A percentile compares a stretch with the other conserved stretches of the same genome.
Conservation (phyloP, 2,888 invertebrate genomes). For the Drosophila mettleri region DNA sequence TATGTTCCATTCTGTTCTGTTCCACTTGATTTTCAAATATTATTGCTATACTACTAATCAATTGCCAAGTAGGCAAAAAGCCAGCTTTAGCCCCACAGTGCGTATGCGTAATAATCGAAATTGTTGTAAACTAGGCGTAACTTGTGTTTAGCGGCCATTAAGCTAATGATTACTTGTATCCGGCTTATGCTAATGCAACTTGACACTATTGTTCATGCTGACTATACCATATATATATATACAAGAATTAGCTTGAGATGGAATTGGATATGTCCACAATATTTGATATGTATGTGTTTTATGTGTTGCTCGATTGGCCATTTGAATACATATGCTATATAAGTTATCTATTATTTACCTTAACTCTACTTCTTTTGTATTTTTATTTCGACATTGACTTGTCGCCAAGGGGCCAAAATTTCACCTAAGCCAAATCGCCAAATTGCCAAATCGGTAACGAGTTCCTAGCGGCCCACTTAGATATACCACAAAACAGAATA, state of each 20-base stretch:
- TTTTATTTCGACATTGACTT: slow-evolving; percentile 28
- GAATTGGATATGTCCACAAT: slow-evolving; percentile 22
- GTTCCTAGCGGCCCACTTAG: slow-evolving; percentile 19
- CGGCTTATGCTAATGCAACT: slow-evolving; percentile 46
- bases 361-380: slow-evolving; percentile 14
- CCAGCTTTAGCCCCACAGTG: slow-evolving; percentile 40
- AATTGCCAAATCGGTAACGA: slow-evolving; percentile 25
- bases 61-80: slow-evolving; percentile 22
- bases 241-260: slow-evolving; percentile 56
- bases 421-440: slow-evolving; percentile 17
- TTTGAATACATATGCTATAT: slow-evolving; percentile 12
- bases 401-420: slow-evolving; percentile 24
- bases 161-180: slow-evolving; percentile 6
- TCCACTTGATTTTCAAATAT: slow-evolving; percentile 28
- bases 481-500: slow-evolving; percentile 25
- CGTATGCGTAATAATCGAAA: slow-evolving; percentile 46
- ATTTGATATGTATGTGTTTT: slow-evolving; percentile 44
- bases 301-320: slow-evolving; percentile 70
- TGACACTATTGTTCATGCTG: slow-evolving; percentile 50
- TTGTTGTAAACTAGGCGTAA: slow-evolving; percentile 21
- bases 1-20: slow-evolving; percentile 28
- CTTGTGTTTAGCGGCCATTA: slow-evolving; percentile 25
- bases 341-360: slow-evolving; percentile 41
- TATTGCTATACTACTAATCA: slow-evolving; percentile 15
- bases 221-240: slow-evolving; percentile 34